Evolutionary conservation across 2,888 invertebrate species (phyloP).

Genomic region (Conus canariensis): DNA sequence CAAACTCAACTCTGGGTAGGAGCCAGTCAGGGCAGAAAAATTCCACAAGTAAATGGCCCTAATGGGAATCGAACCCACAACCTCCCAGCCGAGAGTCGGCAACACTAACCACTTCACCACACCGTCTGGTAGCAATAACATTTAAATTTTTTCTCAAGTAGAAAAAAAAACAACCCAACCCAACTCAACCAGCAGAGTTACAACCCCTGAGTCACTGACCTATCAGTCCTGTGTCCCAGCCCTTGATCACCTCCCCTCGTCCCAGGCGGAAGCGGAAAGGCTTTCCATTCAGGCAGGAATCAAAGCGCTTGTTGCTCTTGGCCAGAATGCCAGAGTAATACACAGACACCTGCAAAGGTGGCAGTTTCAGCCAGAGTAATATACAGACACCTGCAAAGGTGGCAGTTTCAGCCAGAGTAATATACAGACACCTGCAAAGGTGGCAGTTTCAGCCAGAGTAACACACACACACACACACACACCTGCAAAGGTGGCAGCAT

Average conservation of each 20-base stretch:
- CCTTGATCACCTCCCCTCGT: conserved; percentile 91
- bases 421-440: conserved; percentile 84
- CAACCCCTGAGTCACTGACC: conserved; percentile 75
- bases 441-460: not conserved
- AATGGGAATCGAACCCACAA: too few relatives aligned
- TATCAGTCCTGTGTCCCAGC: conserved; percentile 92
- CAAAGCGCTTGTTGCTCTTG: conserved; percentile 91
- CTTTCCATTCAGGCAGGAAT: conserved; percentile 86
- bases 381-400: not conserved
- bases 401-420: conserved; percentile 81
- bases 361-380: not conserved
- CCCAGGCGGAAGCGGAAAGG: conserved; percentile 93
- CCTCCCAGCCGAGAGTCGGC: too few relatives aligned
- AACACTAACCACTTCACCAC: too few relatives aligned
- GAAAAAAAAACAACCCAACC: too few relatives aligned
- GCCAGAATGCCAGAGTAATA: conserved; percentile 92
- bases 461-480: not conserved
- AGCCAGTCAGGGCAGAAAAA: too few relatives aligned
- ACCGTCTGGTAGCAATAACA: too few relatives aligned
- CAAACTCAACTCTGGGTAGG: too few relatives aligned
- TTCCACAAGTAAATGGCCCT: too few relatives aligned
- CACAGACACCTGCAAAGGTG: conserved; percentile 81
- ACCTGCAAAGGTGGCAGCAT: not conserved
- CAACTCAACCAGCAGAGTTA: too few relatives aligned
- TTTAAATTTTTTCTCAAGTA: too few relatives aligned